Conservation (phyloP, 2,888 invertebrate species). For the Chalcis sispes region DNA sequence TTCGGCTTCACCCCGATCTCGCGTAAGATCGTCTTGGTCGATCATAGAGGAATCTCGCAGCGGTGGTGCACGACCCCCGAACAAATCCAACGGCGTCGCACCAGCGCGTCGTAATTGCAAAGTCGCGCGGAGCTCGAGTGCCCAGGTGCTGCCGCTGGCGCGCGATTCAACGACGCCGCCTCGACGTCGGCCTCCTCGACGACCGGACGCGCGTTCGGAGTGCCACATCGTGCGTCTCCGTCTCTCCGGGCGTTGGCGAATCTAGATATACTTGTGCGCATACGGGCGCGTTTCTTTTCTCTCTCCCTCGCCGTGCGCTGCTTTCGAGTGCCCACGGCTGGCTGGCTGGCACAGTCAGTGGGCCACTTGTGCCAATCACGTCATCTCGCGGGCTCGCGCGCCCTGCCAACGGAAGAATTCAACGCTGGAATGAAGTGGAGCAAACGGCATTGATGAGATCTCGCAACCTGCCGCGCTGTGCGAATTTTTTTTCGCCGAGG, state of each 20-base stretch:
- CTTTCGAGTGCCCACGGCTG: conserved; percentile 5
- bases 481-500: background rate
- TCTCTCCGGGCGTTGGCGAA: background rate
- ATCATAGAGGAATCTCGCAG: conserved; percentile 61
- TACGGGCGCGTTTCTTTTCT: background rate
- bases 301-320: background rate
- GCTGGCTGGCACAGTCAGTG: conserved; percentile 43
- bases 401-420: conserved; percentile 41
- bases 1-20: conserved; percentile 53
- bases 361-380: conserved; percentile 54
- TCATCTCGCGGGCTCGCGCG: conserved; percentile 19
- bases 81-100: conserved; percentile 53
- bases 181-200: no score
- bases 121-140: conserved; percentile 68
- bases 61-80: conserved; percentile 56
- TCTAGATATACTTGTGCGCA: conserved; percentile 7
- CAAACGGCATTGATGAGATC: background rate
- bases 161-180: conserved; percentile 36
- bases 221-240: no score
- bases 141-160: conserved; percentile 67
- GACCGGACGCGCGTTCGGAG: conserved; percentile 33
- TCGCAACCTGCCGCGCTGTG: background rate
- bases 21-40: conserved; percentile 30
- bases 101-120: conserved; percentile 65
- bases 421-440: conserved; percentile 10